phyloP scores from a whole-genome alignment of 2,888 invertebrate genomes.

The Drosophila paracracens region DNA sequence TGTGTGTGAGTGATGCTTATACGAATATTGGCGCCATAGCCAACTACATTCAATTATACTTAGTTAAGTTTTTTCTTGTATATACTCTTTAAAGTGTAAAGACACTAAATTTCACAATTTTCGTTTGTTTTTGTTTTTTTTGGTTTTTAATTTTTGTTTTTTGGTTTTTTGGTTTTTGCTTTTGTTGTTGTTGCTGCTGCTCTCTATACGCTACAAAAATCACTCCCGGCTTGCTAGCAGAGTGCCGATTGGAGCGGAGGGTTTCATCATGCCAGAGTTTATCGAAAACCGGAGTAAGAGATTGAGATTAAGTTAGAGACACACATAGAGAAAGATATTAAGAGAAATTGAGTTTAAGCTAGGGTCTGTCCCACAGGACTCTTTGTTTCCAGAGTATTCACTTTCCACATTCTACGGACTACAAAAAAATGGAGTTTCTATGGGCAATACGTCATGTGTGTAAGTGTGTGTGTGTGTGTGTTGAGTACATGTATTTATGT shows the following conservation, averaged over 20 bases:
- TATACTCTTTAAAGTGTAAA: constrained; percentile 81
- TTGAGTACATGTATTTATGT: constrained; percentile 35
- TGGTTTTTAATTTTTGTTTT: constrained; percentile 11
- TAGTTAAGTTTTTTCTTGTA: constrained; percentile 55
- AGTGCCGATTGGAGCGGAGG: constrained; percentile 29
- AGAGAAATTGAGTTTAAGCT: constrained; percentile 29
- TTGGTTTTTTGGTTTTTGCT: constrained; percentile 57
- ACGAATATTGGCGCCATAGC: constrained; percentile 41
- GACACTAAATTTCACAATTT: constrained; percentile 84
- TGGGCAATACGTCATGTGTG: constrained; percentile 19
- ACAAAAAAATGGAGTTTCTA: constrained; percentile 35
- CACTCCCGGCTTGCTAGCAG: constrained; percentile 24
- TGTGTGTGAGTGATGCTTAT: constrained; percentile 52
- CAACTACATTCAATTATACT: constrained; percentile 62
- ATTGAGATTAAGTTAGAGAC: constrained; percentile 6
- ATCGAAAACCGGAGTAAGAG: constrained; percentile 24
- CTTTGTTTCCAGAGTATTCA: constrained; percentile 4
- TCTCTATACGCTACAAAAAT: constrained; percentile 52
- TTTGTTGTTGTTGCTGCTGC: constrained; percentile 22
- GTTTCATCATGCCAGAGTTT: constrained; percentile 30
- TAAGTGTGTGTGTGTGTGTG: constrained; percentile 30
- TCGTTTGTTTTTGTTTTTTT: constrained; percentile 61
- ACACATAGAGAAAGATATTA: constrained; percentile 18
- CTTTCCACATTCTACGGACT: constrained; percentile 8
- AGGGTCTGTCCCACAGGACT: constrained; percentile 14